Evolutionary conservation across 2,113 vertebrate species (phyloP).

Genomic region (Platysternon megacephalum): DNA sequence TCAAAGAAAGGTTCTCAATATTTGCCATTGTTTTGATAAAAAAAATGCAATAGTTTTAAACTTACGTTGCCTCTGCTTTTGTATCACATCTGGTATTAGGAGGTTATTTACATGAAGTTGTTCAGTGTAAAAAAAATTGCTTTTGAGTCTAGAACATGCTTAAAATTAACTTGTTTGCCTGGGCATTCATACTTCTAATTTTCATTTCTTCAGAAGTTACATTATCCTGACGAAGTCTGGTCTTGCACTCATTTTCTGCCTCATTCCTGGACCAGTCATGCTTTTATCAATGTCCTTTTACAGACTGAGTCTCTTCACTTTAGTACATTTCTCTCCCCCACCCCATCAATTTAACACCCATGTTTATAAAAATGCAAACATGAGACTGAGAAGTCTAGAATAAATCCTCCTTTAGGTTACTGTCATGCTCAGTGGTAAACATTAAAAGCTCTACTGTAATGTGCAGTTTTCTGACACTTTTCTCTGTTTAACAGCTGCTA

Average conservation of each 20-base stretch:
- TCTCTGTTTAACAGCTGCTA: constrained; percentile 22
- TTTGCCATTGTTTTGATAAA: not conserved
- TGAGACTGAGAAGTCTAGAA: not conserved
- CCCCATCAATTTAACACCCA: not conserved
- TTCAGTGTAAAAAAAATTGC: not conserved
- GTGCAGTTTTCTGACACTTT: not conserved
- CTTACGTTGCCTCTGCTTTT: not conserved
- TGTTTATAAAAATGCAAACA: not conserved
- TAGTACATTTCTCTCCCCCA: not conserved
- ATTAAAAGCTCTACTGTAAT: not conserved
- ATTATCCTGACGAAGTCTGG: not conserved
- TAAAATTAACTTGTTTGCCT: not conserved
- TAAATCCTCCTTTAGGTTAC: not conserved
- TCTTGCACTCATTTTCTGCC: not conserved
- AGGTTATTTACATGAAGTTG: not conserved
- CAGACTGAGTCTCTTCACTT: not conserved
- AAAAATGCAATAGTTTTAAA: not conserved
- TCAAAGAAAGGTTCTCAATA: not conserved
- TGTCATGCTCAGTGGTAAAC: not conserved
- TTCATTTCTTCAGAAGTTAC: not conserved
- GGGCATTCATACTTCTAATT: not conserved
- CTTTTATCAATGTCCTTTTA: not conserved
- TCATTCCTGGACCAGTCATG: not conserved
- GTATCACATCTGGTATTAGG: not conserved
- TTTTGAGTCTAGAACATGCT: not conserved